Percentiles rank a stretch among this genome's conserved stretches.
phyloP scores from a whole-genome alignment of 2,888 invertebrate genomes.

The Automeris io region DNA sequence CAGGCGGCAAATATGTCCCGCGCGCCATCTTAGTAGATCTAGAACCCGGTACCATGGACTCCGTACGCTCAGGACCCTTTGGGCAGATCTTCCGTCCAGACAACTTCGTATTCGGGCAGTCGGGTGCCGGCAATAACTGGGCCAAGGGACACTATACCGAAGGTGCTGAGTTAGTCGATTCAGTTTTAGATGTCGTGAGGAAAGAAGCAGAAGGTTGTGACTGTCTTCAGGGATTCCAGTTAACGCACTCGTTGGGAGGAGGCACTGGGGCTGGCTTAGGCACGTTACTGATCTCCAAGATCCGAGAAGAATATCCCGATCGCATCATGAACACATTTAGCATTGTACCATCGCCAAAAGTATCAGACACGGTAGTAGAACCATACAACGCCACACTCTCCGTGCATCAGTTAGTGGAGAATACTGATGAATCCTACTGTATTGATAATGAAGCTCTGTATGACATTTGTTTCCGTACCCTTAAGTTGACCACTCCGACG shows the following conservation, averaged over 20 bases:
- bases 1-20: slow-evolving; percentile 84
- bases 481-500: slow-evolving; percentile 85
- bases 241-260: slow-evolving; percentile 84
- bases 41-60: slow-evolving; percentile 89
- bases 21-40: slow-evolving; percentile 85
- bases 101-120: slow-evolving; percentile 83
- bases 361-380: slow-evolving; percentile 87
- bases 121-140: slow-evolving; percentile 79
- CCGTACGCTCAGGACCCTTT: slow-evolving; percentile 82
- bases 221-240: slow-evolving; percentile 80
- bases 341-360: slow-evolving; percentile 86
- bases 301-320: slow-evolving; percentile 86
- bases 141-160: slow-evolving; percentile 84
- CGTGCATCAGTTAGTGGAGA: slow-evolving; percentile 85
- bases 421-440: slow-evolving; percentile 87
- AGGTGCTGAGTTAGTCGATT: slow-evolving; percentile 81
- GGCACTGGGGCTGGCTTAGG: slow-evolving; percentile 87
- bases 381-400: slow-evolving; percentile 88
- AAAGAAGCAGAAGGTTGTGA: slow-evolving; percentile 83
- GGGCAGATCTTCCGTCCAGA: slow-evolving; percentile 86
- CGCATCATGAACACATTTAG: slow-evolving; percentile 86
- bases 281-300: slow-evolving; percentile 83
- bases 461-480: slow-evolving; percentile 87
- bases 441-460: slow-evolving; percentile 88
- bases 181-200: slow-evolving; percentile 77